phyloP scores from a whole-genome alignment of 2,888 invertebrate genomes.

The Lasioglossum marginatum region DNA sequence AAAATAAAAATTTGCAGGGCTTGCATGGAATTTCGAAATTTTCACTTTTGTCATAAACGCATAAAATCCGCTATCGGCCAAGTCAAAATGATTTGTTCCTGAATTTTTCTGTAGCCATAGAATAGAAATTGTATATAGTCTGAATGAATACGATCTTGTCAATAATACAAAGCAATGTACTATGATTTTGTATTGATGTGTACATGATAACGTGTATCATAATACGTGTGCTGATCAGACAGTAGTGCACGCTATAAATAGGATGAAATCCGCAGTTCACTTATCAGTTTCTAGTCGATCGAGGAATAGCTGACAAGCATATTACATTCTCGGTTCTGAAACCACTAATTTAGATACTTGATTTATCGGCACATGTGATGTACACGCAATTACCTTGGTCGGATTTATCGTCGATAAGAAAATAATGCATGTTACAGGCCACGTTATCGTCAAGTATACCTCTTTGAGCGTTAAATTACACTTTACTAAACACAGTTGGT shows the following conservation, averaged over 20 bases:
- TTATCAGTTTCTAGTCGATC: background rate
- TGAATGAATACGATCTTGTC: background rate
- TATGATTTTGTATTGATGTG: background rate
- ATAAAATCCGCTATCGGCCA: too few species aligned
- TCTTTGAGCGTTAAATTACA: background rate
- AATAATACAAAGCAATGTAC: background rate
- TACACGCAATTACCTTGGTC: background rate
- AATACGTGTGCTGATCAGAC: background rate
- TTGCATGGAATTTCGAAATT: too few species aligned
- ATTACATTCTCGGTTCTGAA: background rate
- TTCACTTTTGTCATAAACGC: too few species aligned
- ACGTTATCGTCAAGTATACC: background rate
- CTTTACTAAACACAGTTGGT: background rate
- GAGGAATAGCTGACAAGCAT: constrained; percentile 3
- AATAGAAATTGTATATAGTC: background rate
- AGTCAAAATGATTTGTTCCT: background rate
- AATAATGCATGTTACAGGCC: background rate
- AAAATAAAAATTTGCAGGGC: too few species aligned
- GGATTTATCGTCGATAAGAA: constrained; percentile 6
- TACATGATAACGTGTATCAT: background rate
- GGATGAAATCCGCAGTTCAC: background rate
- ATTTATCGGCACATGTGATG: background rate
- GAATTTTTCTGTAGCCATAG: too few species aligned
- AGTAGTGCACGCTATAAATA: background rate
- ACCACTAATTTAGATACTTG: background rate